Conservation (phyloP, 2,888 invertebrate genomes). For the Leptopilina drosophilae region DNA sequence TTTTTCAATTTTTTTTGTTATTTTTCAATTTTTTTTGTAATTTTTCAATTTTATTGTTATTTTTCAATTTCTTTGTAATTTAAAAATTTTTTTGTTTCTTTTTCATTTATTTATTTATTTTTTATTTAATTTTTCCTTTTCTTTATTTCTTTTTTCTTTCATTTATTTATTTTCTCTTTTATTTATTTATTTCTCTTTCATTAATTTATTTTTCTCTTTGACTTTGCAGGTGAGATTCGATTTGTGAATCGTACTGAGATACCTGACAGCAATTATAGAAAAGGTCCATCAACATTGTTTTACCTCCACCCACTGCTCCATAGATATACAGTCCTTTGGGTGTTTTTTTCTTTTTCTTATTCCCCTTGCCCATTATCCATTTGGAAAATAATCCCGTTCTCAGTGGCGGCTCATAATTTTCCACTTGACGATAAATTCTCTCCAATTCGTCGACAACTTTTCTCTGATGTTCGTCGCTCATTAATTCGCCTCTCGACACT, state of each 20-base stretch:
- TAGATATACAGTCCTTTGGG: conserved; percentile 92
- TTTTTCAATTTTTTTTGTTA: not conserved
- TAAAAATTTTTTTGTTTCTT: too few species aligned
- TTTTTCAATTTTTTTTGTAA: not conserved
- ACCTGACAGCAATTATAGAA: conserved; percentile 90
- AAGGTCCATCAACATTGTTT: conserved; percentile 99
- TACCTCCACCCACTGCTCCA: conserved; percentile 96
- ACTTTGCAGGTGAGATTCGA: conserved; percentile 26
- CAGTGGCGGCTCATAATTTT: conserved; percentile 79
- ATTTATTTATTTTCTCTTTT: too few species aligned
- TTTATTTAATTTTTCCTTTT: not conserved
- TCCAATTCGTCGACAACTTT: conserved; percentile 85
- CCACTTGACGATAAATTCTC: conserved; percentile 82
- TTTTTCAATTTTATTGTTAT: too few species aligned
- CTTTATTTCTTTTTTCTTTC: too few species aligned
- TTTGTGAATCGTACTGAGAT: conserved; percentile 51
- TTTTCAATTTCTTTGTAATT: too few species aligned
- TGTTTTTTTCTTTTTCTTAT: conserved; percentile 74
- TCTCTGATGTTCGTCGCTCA: conserved; percentile 85
- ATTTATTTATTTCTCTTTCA: too few species aligned
- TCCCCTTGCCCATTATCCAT: conserved; percentile 71
- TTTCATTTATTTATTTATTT: too few species aligned
- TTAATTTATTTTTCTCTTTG: not conserved
- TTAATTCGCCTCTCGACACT: conserved; percentile 80
- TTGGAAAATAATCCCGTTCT: conserved; percentile 76